Base-by-base conservation (phyloP, 2,797 vertebrate species). In the Dendrocincla fuliginosa region DNA sequence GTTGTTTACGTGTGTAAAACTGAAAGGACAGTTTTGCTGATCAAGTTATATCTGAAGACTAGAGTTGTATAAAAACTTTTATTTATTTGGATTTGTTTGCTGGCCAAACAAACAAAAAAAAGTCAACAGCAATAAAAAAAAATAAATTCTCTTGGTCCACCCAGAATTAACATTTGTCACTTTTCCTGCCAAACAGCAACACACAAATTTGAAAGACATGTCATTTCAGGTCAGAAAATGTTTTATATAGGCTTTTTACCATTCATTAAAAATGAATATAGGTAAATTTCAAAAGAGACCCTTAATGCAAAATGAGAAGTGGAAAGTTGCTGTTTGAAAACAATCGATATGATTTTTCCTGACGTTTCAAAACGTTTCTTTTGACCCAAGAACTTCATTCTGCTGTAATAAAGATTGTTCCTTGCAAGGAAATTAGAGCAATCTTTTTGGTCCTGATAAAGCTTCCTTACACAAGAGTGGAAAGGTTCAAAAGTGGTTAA, bases 111-210 rank as follows among this genome's bases (percentile, higher is more conserved):
- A 49, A 28, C 46, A 49, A 25, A 50, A 47, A 88, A 79, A 83
- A 46, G 78, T 35, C 35, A 65, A 46, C 52, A 91, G 81, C 23
- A 93, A 93, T 64, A 82, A 93, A 81, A 94, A 94, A 89, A 95
- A 59, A 89, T 94, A 59, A 70, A 42, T 56, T 89, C 8, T 81
- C 93, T 92, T 86, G n/a, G 78, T 94, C 81, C 65, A 84, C 41
- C 55, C 78, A 90, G 60, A 93, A 93, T 88, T 61, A 95, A 91
- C 90, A 87, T 95, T 67, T 94, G 13, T 63, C 77, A 73, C 28
- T 90, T 91, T 93, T 93, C 65, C 25, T 94, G 86, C 83, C 74
- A 70, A 90, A 73, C 18, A 79, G 47, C 50, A 84, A 88, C 23
- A 81, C 23, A 81, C 5, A 67, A 28, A 89, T 94, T 60, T 73